Percentiles rank a stretch among this genome's conserved stretches.
These are phyloP conservation scores for Egretta garzetta DNA, from an alignment of 2,113 vertebrate species.

Conservation along the genomic window DNA sequence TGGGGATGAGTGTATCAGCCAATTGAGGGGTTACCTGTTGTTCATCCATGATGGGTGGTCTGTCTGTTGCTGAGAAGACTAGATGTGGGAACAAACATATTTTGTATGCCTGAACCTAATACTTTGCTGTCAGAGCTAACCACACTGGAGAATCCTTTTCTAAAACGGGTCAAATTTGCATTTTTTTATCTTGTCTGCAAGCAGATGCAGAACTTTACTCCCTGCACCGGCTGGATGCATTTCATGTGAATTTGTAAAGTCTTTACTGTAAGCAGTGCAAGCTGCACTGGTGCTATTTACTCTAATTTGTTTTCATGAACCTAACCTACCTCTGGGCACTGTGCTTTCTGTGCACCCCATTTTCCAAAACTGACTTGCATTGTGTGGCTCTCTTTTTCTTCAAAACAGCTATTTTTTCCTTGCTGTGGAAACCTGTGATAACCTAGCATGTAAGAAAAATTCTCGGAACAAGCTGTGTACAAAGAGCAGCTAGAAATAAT, in stretches of 20 bases:
- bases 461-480: neutral
- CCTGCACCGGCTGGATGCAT: neutral
- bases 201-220: neutral
- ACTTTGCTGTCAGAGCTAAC: neutral
- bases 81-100: no score
- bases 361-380: neutral
- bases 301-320: neutral
- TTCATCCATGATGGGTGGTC: neutral
- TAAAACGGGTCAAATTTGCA: neutral
- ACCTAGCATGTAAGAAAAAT: no score
- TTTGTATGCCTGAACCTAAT: no score
- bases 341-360: rapidly evolving
- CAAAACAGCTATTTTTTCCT: neutral
- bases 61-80: neutral
- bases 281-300: neutral
- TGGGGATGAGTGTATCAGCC: neutral
- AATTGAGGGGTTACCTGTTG: neutral
- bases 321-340: neutral
- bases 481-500: no score
- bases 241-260: neutral
- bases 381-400: neutral
- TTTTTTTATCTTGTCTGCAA: neutral
- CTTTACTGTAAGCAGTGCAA: rapidly evolving
- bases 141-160: neutral
- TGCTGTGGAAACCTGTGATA: neutral